These are phyloP conservation scores for Globodera rostochiensis DNA, from an alignment of 1,140 invertebrate genomes.

Conservation along the genomic window DNA sequence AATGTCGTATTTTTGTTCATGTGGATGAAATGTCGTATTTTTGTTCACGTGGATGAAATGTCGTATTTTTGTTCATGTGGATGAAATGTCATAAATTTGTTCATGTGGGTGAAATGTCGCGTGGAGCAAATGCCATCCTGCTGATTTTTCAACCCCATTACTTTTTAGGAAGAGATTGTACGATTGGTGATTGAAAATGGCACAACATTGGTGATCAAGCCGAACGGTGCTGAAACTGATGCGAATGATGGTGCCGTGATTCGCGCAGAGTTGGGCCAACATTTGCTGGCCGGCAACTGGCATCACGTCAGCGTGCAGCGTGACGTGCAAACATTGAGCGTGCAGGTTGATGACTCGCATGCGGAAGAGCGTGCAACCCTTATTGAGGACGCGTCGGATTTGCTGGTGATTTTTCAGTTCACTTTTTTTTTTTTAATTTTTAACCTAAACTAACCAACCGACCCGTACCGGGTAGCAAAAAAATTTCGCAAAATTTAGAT, in stretches of 20 bases:
- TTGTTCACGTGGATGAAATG: no score
- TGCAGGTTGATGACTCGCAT: slow-evolving; percentile 83
- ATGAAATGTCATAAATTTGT: no score
- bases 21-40: no score
- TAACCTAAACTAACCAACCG: not conserved
- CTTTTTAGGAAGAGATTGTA: slow-evolving; percentile 47
- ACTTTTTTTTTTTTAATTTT: not conserved
- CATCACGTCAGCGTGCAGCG: slow-evolving; percentile 62
- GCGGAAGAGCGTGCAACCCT: slow-evolving; percentile 65
- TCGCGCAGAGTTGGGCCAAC: slow-evolving; percentile 38
- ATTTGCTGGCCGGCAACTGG: slow-evolving; percentile 70
- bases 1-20: no score
- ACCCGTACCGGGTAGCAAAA: not conserved
- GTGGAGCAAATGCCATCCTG: no score
- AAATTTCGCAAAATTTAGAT: not conserved
- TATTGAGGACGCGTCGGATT: slow-evolving; percentile 26
- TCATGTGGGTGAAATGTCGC: no score
- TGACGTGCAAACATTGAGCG: slow-evolving; percentile 61
- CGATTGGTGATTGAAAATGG: slow-evolving; percentile 27
- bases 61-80: slow-evolving; percentile 68
- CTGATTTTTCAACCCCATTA: no score
- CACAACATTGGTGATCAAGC: slow-evolving; percentile 31
- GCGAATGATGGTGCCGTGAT: slow-evolving; percentile 11
- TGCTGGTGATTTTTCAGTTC: not conserved
- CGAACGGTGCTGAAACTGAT: slow-evolving; percentile 58